These are phyloP conservation scores for Listrodromus nycthemerus DNA, from an alignment of 2,888 invertebrate genomes.

Conservation along the genomic window DNA sequence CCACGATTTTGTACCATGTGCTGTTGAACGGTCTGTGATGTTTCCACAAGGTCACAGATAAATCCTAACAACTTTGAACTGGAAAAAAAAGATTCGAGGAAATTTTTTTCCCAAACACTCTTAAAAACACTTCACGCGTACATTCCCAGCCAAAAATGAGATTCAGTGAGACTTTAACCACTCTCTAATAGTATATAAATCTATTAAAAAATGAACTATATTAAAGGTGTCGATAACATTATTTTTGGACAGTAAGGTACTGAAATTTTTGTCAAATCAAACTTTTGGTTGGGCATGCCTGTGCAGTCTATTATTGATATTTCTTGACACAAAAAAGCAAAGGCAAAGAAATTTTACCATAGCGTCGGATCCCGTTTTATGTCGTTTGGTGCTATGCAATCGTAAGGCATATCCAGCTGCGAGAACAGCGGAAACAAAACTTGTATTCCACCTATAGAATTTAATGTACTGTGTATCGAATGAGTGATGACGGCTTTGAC, in stretches of 20 bases:
- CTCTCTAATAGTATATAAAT: too few species aligned
- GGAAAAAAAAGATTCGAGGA: constrained; percentile 68
- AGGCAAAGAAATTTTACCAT: constrained; percentile 87
- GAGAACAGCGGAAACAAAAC: constrained; percentile 99
- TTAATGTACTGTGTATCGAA: constrained; percentile 99
- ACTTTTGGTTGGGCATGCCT: neutral
- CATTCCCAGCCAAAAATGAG: too few species aligned
- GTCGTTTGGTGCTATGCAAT: constrained; percentile 90
- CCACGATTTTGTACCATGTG: constrained; percentile 99
- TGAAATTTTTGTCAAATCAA: too few species aligned
- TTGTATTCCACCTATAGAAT: constrained; percentile 99
- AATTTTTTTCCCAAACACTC: too few species aligned
- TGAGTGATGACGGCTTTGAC: constrained; percentile 99
- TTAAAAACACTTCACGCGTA: too few species aligned
- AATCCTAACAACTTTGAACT: constrained; percentile 98
- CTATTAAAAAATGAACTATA: too few species aligned
- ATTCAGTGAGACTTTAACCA: too few species aligned
- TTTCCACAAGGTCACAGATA: constrained; percentile 98
- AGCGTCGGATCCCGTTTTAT: constrained; percentile 94
- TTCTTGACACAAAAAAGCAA: constrained; percentile 8
- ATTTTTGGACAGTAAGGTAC: too few species aligned
- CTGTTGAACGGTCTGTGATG: constrained; percentile 98
- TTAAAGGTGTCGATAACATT: too few species aligned
- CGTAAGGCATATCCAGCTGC: constrained; percentile 97
- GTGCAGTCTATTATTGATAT: neutral